Percentiles rank a stretch among this genome's conserved stretches.
These are phyloP conservation scores for Gymnoscopelus braueri DNA, from an alignment of 2,797 vertebrate genomes.

Conservation along the genomic window DNA sequence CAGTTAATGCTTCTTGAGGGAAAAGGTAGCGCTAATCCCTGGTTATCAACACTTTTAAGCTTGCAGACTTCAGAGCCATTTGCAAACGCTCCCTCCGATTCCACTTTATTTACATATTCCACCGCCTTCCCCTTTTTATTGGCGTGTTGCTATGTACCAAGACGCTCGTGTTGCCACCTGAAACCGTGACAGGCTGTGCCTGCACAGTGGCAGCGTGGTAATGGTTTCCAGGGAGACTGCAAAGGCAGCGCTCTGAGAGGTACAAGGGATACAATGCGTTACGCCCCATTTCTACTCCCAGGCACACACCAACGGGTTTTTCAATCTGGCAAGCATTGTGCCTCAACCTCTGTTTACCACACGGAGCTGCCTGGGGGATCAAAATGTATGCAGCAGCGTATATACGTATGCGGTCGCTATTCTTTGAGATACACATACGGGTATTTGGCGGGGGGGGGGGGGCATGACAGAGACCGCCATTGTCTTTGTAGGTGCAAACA, in stretches of 20 bases:
- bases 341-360: slow-evolving; percentile 52
- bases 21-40: slow-evolving; percentile 67
- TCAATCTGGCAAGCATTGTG: slow-evolving; percentile 32
- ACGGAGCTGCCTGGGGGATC: slow-evolving; percentile 28
- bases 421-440: too few relatives aligned
- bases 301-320: slow-evolving; percentile 35
- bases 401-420: too few relatives aligned
- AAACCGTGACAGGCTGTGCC: slow-evolving; percentile 54
- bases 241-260: slow-evolving; percentile 48
- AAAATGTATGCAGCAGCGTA: not conserved
- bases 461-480: not conserved
- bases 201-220: slow-evolving; percentile 50
- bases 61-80: slow-evolving; percentile 71
- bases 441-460: too few relatives aligned
- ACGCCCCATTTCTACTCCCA: slow-evolving; percentile 60
- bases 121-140: slow-evolving; percentile 37
- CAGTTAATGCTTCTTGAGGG: slow-evolving; percentile 60
- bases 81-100: slow-evolving; percentile 46
- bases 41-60: slow-evolving; percentile 74
- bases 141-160: slow-evolving; percentile 27
- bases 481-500: not conserved
- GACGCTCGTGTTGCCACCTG: slow-evolving; percentile 61
- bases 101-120: slow-evolving; percentile 36
- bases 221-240: slow-evolving; percentile 74
- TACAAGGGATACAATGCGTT: slow-evolving; percentile 55